A percentile compares a stretch with the other conserved stretches of the same genome.
Conservation (phyloP, 2,113 vertebrate genomes). For the Eolophus roseicapilla region DNA sequence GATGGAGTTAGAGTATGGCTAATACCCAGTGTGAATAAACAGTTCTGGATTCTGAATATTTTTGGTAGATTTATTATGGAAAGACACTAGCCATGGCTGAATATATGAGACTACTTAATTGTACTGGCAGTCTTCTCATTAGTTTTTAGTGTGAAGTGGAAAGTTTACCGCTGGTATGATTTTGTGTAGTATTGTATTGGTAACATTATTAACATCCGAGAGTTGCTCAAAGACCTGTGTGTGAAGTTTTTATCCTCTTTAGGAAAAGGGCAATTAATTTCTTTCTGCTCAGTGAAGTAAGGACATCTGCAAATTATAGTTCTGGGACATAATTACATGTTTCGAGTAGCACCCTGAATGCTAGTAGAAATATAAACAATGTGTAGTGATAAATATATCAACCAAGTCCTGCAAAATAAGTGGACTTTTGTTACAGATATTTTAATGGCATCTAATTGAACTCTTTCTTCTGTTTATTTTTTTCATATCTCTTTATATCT, state of each 20-base stretch:
- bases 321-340: constrained; percentile 54
- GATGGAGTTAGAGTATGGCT: neutral
- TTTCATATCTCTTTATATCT: neutral
- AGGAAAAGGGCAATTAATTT: constrained; percentile 50
- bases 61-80: neutral
- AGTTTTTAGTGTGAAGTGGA: neutral
- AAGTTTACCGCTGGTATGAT: neutral
- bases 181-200: neutral
- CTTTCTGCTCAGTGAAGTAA: constrained; percentile 21
- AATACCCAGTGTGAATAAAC: neutral
- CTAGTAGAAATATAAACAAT: constrained; percentile 7
- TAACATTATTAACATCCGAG: neutral
- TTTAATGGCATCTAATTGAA: neutral
- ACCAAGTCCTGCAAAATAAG: neutral
- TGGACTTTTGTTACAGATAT: neutral
- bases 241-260: constrained; percentile 1
- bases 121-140: neutral
- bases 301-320: constrained; percentile 56
- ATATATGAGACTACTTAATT: neutral
- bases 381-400: neutral
- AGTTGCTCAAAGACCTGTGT: neutral
- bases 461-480: neutral
- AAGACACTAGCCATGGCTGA: neutral
- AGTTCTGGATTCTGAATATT: neutral
- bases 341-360: constrained; percentile 2